These are phyloP conservation scores for Coilia nasus DNA, from an alignment of 2,797 vertebrate species.

Conservation along the genomic window DNA sequence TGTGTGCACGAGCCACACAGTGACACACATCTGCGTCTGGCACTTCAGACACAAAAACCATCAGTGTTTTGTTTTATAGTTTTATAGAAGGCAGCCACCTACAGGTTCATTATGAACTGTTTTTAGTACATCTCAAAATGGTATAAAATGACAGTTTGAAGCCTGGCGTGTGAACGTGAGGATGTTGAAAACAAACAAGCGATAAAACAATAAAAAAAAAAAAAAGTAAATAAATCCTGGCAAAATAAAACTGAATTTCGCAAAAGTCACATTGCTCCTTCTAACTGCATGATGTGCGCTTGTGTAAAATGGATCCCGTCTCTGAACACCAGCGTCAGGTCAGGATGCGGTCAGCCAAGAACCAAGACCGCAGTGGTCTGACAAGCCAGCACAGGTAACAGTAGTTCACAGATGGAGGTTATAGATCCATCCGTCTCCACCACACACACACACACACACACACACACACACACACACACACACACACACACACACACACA, in stretches of 20 bases:
- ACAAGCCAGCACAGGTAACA: slow-evolving; percentile 11
- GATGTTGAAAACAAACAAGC: too few species aligned
- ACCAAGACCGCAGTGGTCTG: not conserved
- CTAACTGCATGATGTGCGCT: not conserved
- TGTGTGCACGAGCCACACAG: not conserved
- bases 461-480: not conserved
- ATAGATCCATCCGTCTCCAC: slow-evolving; percentile 6
- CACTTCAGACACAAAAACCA: not conserved
- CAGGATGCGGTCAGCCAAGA: slow-evolving; percentile 11
- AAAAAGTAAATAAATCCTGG: not conserved
- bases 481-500: slow-evolving; percentile 8
- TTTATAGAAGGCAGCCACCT: too few species aligned
- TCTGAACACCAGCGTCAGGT: not conserved
- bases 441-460: not conserved
- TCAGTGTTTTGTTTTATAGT: too few species aligned
- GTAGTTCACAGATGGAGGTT: not conserved
- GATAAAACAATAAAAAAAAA: too few species aligned
- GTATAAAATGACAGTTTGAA: too few species aligned
- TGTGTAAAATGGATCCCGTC: not conserved
- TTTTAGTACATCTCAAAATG: too few species aligned
- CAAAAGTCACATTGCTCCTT: not conserved
- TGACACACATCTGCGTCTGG: not conserved
- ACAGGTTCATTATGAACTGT: too few species aligned
- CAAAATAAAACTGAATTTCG: not conserved
- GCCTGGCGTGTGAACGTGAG: too few species aligned